Evolutionary conservation across 2,113 vertebrate genomes (phyloP).

Genomic region (Catharus minimus): DNA sequence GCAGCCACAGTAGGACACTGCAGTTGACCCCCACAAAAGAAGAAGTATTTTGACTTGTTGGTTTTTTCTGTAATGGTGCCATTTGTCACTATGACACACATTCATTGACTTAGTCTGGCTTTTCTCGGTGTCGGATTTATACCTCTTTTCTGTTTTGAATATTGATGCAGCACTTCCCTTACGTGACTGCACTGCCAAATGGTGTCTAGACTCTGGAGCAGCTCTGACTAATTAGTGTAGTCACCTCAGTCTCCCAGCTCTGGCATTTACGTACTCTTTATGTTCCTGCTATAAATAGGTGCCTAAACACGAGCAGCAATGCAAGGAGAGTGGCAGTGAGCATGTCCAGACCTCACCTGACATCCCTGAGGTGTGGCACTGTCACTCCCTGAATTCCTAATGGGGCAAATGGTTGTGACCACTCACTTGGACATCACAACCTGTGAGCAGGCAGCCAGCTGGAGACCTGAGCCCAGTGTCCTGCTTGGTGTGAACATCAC

Average conservation of each 20-base stretch:
- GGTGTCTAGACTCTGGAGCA: constrained; percentile 48
- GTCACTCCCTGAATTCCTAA: rapidly evolving
- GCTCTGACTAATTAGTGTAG: constrained; percentile 50
- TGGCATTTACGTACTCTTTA: background rate
- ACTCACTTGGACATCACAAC: background rate
- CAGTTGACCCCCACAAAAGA: background rate
- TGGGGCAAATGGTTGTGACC: background rate
- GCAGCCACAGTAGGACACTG: background rate
- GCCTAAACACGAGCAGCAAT: background rate
- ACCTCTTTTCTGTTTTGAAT: constrained; percentile 40
- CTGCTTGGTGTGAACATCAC: background rate
- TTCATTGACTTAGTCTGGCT: constrained; percentile 49
- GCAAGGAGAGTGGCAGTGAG: background rate
- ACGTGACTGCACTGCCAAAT: constrained; percentile 49
- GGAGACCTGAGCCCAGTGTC: too few species aligned
- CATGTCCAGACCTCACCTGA: background rate
- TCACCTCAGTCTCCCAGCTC: constrained; percentile 19
- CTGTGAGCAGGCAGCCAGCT: rapidly evolving
- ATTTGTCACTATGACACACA: constrained; percentile 36
- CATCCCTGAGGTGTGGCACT: background rate
- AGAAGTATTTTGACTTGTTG: background rate
- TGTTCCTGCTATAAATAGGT: background rate
- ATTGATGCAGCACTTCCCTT: constrained; percentile 49
- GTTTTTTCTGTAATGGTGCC: constrained; percentile 11
- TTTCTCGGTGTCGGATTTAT: constrained; percentile 36